phyloP scores from a whole-genome alignment of 2,113 vertebrate genomes.

The Catharus fuscescens region DNA sequence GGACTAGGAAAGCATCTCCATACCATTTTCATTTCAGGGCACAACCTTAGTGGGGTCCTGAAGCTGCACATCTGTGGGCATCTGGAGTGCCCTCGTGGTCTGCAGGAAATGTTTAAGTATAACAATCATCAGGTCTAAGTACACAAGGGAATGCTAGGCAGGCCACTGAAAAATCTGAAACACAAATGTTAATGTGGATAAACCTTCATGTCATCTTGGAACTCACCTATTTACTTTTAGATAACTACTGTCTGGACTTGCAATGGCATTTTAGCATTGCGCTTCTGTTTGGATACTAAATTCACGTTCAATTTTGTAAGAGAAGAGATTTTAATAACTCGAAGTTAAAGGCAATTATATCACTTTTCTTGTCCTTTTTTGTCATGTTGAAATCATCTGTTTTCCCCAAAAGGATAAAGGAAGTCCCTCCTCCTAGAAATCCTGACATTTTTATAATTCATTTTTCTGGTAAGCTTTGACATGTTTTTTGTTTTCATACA shows the following conservation, averaged over 20 bases:
- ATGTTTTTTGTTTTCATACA: not conserved
- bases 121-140: not conserved
- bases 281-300: not conserved
- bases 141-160: rapidly evolving
- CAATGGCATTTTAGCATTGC: not conserved
- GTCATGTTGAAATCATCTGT: not conserved
- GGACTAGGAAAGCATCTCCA: not conserved
- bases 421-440: not conserved
- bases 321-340: not conserved
- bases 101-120: not conserved
- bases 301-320: not conserved
- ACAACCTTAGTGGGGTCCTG: too few species aligned
- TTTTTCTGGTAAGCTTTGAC: not conserved
- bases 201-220: not conserved
- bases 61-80: not conserved
- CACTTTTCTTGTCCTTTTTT: not conserved
- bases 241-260: not conserved
- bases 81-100: not conserved
- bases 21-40: not conserved
- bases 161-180: not conserved
- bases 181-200: not conserved
- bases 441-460: not conserved
- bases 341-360: not conserved
- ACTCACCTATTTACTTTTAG: not conserved
- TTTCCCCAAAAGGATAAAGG: not conserved